Evolutionary conservation across 2,888 invertebrate genomes (phyloP).

Genomic region (Anthophora plumipes): DNA sequence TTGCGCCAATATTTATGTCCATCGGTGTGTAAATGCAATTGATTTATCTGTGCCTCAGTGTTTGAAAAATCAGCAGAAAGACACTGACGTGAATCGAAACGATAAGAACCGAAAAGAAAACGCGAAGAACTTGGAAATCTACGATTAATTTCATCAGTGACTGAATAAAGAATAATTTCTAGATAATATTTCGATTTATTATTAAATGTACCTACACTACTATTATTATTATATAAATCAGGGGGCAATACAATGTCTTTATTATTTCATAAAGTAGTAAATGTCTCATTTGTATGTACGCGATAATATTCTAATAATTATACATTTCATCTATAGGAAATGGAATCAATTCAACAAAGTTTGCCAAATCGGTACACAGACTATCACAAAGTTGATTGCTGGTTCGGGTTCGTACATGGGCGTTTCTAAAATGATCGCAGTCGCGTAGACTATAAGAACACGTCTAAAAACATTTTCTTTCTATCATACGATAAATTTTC

Average conservation of each 20-base stretch:
- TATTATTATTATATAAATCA: slow-evolving; percentile 81
- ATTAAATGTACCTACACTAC: slow-evolving; percentile 82
- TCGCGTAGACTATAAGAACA: slow-evolving; percentile 65
- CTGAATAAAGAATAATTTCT: slow-evolving; percentile 54
- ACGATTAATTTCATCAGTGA: not conserved
- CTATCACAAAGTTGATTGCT: slow-evolving; percentile 83
- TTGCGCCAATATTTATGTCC: too few relatives aligned
- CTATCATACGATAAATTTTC: slow-evolving; percentile 27
- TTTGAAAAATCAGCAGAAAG: not conserved
- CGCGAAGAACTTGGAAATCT: not conserved
- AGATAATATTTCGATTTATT: slow-evolving; percentile 83
- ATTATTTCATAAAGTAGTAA: slow-evolving; percentile 81
- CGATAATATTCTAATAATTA: slow-evolving; percentile 70
- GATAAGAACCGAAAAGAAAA: not conserved
- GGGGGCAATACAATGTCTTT: slow-evolving; percentile 81
- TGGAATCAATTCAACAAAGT: slow-evolving; percentile 73
- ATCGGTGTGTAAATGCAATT: too few relatives aligned
- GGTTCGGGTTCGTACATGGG: slow-evolving; percentile 76
- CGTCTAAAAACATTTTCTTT: slow-evolving; percentile 46
- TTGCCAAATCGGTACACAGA: slow-evolving; percentile 75
- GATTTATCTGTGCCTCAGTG: too few relatives aligned
- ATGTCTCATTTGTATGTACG: slow-evolving; percentile 71
- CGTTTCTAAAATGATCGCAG: slow-evolving; percentile 78
- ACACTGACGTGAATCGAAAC: not conserved
- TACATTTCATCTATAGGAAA: slow-evolving; percentile 69